These are phyloP conservation scores for Caranx ignobilis DNA, from an alignment of 2,113 vertebrate genomes.

Conservation along the genomic window DNA sequence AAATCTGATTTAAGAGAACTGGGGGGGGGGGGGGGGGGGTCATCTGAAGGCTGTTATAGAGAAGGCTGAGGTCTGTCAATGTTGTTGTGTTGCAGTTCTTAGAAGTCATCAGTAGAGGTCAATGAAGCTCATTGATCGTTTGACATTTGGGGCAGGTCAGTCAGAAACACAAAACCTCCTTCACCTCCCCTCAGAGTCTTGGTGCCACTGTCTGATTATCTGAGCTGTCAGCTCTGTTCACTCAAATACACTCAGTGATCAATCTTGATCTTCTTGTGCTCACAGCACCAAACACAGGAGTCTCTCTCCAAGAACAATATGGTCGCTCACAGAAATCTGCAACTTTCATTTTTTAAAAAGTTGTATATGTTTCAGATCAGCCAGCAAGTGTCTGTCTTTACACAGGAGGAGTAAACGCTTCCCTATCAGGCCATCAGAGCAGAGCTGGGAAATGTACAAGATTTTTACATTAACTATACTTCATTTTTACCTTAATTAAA, in stretches of 20 bases:
- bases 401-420: neutral
- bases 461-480: too few relatives aligned
- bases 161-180: neutral
- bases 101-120: conserved; percentile 8
- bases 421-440: too few relatives aligned
- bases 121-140: neutral
- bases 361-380: neutral
- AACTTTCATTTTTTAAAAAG: neutral
- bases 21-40: neutral
- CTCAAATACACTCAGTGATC: neutral
- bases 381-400: neutral
- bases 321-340: neutral
- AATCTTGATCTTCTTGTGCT: neutral
- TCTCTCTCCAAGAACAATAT: neutral
- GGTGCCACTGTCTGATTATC: too few relatives aligned
- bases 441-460: too few relatives aligned
- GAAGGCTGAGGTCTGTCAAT: neutral
- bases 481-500: too few relatives aligned
- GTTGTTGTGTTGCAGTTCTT: conserved; percentile 23
- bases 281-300: neutral
- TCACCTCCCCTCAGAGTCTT: too few relatives aligned
- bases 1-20: neutral
- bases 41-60: neutral
- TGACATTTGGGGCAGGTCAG: neutral
- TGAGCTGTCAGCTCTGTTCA: too few relatives aligned